Evolutionary conservation across 2,113 vertebrate genomes (phyloP), one percentile per base, ranked within the genome.

Genomic region (Heterotilapia buettikoferi): DNA sequence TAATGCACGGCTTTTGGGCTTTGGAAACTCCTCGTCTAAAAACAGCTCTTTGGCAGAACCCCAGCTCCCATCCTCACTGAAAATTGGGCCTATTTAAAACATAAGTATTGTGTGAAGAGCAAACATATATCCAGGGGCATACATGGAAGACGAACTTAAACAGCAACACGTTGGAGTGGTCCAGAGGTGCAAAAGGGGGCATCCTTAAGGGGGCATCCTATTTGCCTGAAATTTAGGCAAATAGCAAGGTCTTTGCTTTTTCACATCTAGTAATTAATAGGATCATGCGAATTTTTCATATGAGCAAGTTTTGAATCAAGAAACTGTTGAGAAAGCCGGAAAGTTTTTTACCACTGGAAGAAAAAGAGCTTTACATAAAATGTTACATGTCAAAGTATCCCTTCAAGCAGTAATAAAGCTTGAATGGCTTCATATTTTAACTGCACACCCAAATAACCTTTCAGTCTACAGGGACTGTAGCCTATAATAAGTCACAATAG

Each of bases 121-220:
- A 66, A 66, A 36, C 61, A 36, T 53, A 66, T 63, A 33, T 3
- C 31, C 31, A 3, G 9, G 68, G 38, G 14, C 68, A 47, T 7
- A 76, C 24, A 10, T 47, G 40, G 1, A 47, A 76, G 68, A 47
- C 1, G 1, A 10, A 29, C 40, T 73, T 73, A 76, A 76, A 19
- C 6, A 3, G 24, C 71, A 76, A 16, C 43, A 19, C 0, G 3
- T 50, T 2, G 24, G 16, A 50, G 71, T 0, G 1, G 16, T 78
- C 43, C 43, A 50, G 71, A 31, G 43, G 4, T 50, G 43, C 3
- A 50, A 76, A 76, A 50, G 24, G 5, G 9, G 68, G 4, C 43
- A 18, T 18, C 13, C 14, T 29, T 29, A 7, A 76, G 43, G 43
- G 9, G 43, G 43, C 59, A 3, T 63, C 59, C 31, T 19, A 36